Evolutionary conservation across 2,113 vertebrate genomes (phyloP), one percentile per base, ranked within the genome.

Genomic region (Chlamydotis undulata): DNA sequence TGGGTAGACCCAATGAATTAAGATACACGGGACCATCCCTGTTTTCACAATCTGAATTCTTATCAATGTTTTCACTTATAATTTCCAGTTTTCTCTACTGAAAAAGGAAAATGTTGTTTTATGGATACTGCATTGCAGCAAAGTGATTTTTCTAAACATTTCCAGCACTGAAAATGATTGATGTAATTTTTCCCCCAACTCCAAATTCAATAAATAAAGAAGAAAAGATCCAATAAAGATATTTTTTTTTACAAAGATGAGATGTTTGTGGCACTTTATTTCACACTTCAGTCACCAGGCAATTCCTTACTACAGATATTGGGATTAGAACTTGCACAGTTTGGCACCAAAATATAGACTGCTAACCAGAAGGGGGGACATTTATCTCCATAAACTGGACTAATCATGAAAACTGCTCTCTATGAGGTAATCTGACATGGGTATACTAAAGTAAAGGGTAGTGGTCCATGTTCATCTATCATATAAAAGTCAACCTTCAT

Each of bases 401-500:
- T 93, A 88, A 63, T 76, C 59, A 59, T 89, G 65, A 85, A 78
- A 96, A 77, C 52, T 69, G 37, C n/a, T 59, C 57, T 73, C 9
- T 87, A 50, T 60, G 63, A 83, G 35, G 24, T 55, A 55, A 35
- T 67, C 64, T 94, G 92, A 93, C 85, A 92, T 43, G 77, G 56
- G 33, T 81, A 18, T 89, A 90, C 77, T 92, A 71, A 83, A 92
- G 39, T 70, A 95, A 95, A 95, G 63, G 74, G 73, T 96, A 94
- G 84, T 59, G 45, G 77, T 91, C 77, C 70, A 45, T 11, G 3
- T 95, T 92, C 74, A 96, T 95, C 65, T 52, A 69, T 94, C 87
- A 92, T 25, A 50, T 74, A 93, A 97, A 96, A 94, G 87, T 92
- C 94, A 95, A 19, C 39, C 56, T 95, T 90, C 76, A 75, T 61